These are phyloP conservation scores for Drosophila varians DNA, from an alignment of 1,140 invertebrate genomes.

Conservation along the genomic window DNA sequence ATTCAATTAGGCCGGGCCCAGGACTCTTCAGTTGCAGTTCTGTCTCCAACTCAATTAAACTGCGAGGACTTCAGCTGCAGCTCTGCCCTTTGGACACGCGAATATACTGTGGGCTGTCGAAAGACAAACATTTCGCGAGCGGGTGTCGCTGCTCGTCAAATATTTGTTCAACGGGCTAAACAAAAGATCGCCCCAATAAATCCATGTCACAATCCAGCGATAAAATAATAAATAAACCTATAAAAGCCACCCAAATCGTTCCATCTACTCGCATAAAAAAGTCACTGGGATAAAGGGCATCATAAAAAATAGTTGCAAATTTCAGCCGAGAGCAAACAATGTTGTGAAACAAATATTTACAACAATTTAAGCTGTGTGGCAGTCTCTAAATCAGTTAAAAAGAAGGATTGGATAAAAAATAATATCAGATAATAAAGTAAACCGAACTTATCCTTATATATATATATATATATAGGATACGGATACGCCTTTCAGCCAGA, in stretches of 20 bases:
- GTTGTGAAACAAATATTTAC: constrained; percentile 72
- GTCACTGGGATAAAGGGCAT: not conserved
- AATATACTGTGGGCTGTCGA: constrained; percentile 28
- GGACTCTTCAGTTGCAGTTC: constrained; percentile 30
- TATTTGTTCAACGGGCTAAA: constrained; percentile 64
- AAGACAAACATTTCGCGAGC: constrained; percentile 14
- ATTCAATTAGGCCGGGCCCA: constrained; percentile 69
- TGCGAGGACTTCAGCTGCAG: constrained; percentile 38
- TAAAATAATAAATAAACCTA: constrained; percentile 64
- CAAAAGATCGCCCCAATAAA: constrained; percentile 71
- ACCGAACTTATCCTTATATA: too few relatives aligned
- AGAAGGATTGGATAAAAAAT: too few relatives aligned
- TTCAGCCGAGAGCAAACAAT: constrained; percentile 69
- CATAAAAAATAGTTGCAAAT: constrained; percentile 72
- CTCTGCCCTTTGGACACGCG: constrained; percentile 27
- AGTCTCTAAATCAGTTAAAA: constrained; percentile 20
- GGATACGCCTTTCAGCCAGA: too few relatives aligned
- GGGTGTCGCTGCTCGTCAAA: constrained; percentile 42
- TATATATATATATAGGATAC: too few relatives aligned
- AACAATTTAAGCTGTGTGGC: constrained; percentile 61
- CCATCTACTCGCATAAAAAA: constrained; percentile 5
- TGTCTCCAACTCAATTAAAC: constrained; percentile 65
- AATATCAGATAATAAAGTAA: constrained; percentile 37
- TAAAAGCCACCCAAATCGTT: constrained; percentile 15
- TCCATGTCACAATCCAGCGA: constrained; percentile 58